Conservation (phyloP, 2,888 invertebrate genomes). For the Sarcophaga rosellei region DNA sequence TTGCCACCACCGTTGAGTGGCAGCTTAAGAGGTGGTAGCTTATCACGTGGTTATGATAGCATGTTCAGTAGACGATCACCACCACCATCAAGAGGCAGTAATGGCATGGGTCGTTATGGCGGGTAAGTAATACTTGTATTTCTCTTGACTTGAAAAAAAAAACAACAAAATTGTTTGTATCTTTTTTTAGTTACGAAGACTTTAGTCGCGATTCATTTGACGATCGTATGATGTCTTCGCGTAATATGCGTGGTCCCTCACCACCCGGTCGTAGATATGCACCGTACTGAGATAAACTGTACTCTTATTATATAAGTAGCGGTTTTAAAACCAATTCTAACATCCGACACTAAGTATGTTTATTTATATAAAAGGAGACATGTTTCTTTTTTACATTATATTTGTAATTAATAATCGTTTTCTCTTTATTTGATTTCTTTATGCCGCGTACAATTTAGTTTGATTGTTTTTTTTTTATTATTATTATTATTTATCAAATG, state of each 20-base stretch:
- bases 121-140: conserved; percentile 72
- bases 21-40: conserved; percentile 83
- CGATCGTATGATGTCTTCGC: conserved; percentile 85
- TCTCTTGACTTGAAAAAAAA: neutral
- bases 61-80: conserved; percentile 91
- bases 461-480: neutral
- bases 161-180: neutral
- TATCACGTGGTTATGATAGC: conserved; percentile 85
- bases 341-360: conserved; percentile 33
- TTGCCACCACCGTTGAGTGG: conserved; percentile 86
- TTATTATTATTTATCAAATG: conserved; percentile 16
- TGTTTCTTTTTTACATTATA: conserved; percentile 39
- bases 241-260: conserved; percentile 88
- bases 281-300: conserved; percentile 86
- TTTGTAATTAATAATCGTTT: neutral
- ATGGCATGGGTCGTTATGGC: conserved; percentile 80
- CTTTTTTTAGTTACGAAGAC: conserved; percentile 87
- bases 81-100: conserved; percentile 83
- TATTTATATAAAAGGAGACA: conserved; percentile 27
- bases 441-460: neutral
- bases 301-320: conserved; percentile 72
- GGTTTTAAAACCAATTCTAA: conserved; percentile 55
- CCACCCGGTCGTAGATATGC: conserved; percentile 93
- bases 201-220: conserved; percentile 94
- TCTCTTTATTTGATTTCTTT: neutral